These are phyloP conservation scores for Syritta pipiens DNA, from an alignment of 2,888 invertebrate genomes.

Conservation along the genomic window DNA sequence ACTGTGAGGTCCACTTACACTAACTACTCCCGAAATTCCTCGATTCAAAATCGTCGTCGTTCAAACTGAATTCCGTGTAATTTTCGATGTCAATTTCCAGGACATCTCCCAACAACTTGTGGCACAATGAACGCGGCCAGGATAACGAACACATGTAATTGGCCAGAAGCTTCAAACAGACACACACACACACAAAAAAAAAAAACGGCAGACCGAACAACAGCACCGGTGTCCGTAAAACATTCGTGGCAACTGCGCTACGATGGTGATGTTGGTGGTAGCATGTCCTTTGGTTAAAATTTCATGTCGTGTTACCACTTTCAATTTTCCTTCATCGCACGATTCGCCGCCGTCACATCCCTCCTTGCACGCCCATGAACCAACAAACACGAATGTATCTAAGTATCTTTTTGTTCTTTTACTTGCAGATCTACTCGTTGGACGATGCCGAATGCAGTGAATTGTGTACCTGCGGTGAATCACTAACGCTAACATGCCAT, in stretches of 20 bases:
- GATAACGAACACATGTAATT: conserved; percentile 49
- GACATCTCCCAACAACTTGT: neutral
- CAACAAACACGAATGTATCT: conserved; percentile 49
- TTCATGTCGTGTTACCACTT: conserved; percentile 50
- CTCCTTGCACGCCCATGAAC: neutral
- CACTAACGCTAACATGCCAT: conserved; percentile 89
- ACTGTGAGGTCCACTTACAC: too few species aligned
- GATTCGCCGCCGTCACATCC: neutral
- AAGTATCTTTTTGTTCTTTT: conserved; percentile 53
- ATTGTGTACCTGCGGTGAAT: conserved; percentile 90
- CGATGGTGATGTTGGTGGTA: too few species aligned
- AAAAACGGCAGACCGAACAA: neutral
- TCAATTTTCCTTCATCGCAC: conserved; percentile 43
- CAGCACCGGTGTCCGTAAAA: neutral
- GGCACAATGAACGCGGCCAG: neutral
- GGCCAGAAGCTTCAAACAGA: conserved; percentile 35
- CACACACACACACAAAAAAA: neutral
- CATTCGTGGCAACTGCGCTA: neutral
- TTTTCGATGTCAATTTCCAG: conserved; percentile 8
- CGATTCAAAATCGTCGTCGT: neutral
- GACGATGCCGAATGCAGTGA: conserved; percentile 95
- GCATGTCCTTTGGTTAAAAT: conserved; percentile 26
- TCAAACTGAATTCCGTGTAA: neutral
- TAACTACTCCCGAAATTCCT: too few species aligned
- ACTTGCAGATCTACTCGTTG: conserved; percentile 79